Base-by-base conservation (phyloP, 2,797 vertebrate genomes). In the Alauda arvensis region DNA sequence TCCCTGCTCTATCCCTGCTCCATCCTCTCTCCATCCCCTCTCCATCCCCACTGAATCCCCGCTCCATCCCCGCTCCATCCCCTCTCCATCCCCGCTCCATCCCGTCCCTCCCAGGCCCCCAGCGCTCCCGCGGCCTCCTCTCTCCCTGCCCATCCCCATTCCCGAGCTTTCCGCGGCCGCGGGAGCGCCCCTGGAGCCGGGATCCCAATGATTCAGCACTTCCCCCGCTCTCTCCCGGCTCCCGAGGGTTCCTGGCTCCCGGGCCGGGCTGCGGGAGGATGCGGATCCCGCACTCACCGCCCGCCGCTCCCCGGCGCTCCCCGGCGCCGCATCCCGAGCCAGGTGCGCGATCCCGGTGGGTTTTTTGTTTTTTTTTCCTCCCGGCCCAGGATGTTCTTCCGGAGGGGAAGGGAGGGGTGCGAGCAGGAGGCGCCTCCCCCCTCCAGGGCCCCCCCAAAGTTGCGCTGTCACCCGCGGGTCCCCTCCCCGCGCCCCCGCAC, bases 151-250 rank as follows among this genome's bases (percentile, higher is more conserved):
- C 90, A 52, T 34, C 51, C n/a, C 48, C 57, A 2, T 76, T 34
- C 37, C 76, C 7, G 53, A 67, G 61, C 68, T 3, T 46, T 23
- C 37, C 23, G 53, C 12, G 9, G 79, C 42, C 1, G 0, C 62
- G 43, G 75, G 18, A 65, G 42, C 34, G 9, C 19, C 93, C 18
- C 26, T 24, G 19, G 53, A 43, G 91, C 59, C 56, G 29, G n/a
- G 72, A 78, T 43, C 93, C 91, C 88, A 74, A 85, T 97, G 97
- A 97, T 96, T 97, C 97, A 97, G 97, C 97, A 97, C 75, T 96
- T 90, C 88, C 87, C 94, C 56, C 13, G 13, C 40, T 7, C 14
- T 34, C 37, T 37, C 37, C 9, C 37, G 12, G 10, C 37, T 49
- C 91, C 93, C 60, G 89, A 1, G 28, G 79, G 77, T 79, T n/a